Conservation (phyloP, 1,140 invertebrate species). For the Drosophila setifemur region DNA sequence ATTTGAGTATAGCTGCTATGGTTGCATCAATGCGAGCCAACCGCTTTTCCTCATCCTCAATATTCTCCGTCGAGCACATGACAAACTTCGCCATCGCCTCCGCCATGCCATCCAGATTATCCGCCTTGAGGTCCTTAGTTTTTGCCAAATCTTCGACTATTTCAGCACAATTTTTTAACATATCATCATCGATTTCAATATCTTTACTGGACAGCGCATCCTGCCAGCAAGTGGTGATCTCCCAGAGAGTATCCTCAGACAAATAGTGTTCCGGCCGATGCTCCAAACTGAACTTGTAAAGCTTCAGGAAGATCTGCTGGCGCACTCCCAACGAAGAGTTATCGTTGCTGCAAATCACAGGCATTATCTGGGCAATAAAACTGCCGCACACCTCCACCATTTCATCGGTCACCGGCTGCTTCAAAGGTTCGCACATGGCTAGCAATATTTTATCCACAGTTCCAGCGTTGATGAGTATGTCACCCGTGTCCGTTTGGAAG, state of each 20-base stretch:
- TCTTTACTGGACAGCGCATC: constrained; percentile 82
- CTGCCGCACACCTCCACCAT: constrained; percentile 83
- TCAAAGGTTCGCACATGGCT: constrained; percentile 77
- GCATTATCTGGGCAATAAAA: constrained; percentile 83
- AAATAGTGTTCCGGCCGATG: constrained; percentile 69
- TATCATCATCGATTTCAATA: constrained; percentile 52
- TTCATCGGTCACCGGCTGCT: constrained; percentile 50
- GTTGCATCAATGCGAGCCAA: constrained; percentile 50
- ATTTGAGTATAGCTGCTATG: constrained; percentile 53
- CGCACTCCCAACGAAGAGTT: constrained; percentile 72
- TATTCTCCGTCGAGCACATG: constrained; percentile 69
- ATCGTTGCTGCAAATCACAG: constrained; percentile 78
- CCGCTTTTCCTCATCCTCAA: constrained; percentile 55
- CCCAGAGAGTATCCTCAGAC: constrained; percentile 83
- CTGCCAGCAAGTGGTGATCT: constrained; percentile 84
- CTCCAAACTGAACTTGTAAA: constrained; percentile 83
- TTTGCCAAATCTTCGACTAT: constrained; percentile 50
- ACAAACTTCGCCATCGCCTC: constrained; percentile 72
- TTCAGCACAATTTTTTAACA: constrained; percentile 50
- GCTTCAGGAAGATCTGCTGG: constrained; percentile 81
- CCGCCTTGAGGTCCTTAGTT: constrained; percentile 25
- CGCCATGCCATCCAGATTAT: constrained; percentile 66
- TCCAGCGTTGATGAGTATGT: constrained; percentile 83
- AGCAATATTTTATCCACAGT: constrained; percentile 83
- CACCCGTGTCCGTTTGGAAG: constrained; percentile 75